Evolutionary conservation across 2,888 invertebrate species (phyloP).

Genomic region (Sinohyriopsis cumingii): DNA sequence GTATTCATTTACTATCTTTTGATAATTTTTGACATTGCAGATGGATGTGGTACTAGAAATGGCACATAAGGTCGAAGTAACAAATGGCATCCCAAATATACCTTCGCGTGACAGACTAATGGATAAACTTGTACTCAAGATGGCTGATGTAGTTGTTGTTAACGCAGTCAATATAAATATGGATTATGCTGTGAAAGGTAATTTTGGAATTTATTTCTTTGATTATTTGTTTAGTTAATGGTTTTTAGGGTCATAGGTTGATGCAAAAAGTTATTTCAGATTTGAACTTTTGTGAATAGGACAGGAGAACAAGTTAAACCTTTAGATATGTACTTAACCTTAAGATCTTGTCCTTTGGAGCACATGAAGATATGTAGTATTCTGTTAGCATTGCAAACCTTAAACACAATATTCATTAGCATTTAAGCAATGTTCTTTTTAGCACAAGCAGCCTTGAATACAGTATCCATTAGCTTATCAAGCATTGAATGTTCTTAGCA

Average conservation of each 20-base stretch:
- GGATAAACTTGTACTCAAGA: constrained; percentile 87
- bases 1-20: no score
- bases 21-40: constrained; percentile 69
- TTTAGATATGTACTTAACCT: no score
- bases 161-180: constrained; percentile 88
- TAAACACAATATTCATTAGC: no score
- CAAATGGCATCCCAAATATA: constrained; percentile 21
- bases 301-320: no score
- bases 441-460: no score
- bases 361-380: no score
- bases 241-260: neutral
- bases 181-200: constrained; percentile 89
- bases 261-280: neutral
- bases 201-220: neutral
- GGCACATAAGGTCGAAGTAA: constrained; percentile 82
- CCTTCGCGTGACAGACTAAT: constrained; percentile 79
- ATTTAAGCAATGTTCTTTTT: neutral
- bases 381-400: no score
- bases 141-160: constrained; percentile 87
- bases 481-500: no score
- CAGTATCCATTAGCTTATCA: no score
- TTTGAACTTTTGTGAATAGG: no score
- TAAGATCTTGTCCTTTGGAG: neutral
- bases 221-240: neutral
- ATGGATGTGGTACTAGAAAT: constrained; percentile 92